A percentile compares a stretch with the other conserved stretches of the same genome.
phyloP scores from a whole-genome alignment of 1,140 invertebrate genomes.

The Bombus haemorrhoidalis region DNA sequence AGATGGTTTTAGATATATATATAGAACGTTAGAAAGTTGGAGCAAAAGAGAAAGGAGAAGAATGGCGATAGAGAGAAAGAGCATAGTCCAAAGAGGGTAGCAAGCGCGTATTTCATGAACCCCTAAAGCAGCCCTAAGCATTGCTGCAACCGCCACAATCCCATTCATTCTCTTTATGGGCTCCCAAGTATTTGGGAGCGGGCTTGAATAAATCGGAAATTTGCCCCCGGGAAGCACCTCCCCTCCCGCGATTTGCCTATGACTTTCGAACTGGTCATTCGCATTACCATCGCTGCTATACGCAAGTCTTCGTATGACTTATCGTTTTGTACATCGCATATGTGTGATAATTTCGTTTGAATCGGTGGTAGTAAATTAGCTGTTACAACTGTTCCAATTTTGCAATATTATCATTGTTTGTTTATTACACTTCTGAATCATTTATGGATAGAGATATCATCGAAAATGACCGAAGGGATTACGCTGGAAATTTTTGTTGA shows the following conservation, averaged over 20 bases:
- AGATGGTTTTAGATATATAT: background rate
- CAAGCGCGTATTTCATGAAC: conserved; percentile 78
- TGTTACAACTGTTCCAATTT: background rate
- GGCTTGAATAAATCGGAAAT: conserved; percentile 80
- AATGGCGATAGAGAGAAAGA: conserved; percentile 40
- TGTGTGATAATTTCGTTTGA: background rate
- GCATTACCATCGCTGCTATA: conserved; percentile 11
- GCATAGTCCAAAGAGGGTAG: conserved; percentile 49
- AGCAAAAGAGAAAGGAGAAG: conserved; percentile 26
- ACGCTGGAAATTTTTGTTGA: no score
- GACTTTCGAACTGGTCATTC: conserved; percentile 65
- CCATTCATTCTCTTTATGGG: conserved; percentile 81
- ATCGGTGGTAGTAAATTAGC: background rate
- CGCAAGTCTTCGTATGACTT: conserved; percentile 20
- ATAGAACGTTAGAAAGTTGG: conserved; percentile 39
- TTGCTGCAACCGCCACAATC: conserved; percentile 75
- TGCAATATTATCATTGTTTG: background rate
- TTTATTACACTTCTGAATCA: background rate
- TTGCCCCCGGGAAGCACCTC: conserved; percentile 63
- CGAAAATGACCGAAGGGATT: background rate
- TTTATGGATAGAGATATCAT: background rate
- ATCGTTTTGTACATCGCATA: conserved; percentile 9
- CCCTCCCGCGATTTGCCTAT: conserved; percentile 59
- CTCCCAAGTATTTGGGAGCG: conserved; percentile 77
- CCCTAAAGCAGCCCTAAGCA: conserved; percentile 73